Evolutionary conservation across 2,797 vertebrate genomes (phyloP), one percentile per base, ranked within the genome.

Genomic region (Sebastes elongatus): DNA sequence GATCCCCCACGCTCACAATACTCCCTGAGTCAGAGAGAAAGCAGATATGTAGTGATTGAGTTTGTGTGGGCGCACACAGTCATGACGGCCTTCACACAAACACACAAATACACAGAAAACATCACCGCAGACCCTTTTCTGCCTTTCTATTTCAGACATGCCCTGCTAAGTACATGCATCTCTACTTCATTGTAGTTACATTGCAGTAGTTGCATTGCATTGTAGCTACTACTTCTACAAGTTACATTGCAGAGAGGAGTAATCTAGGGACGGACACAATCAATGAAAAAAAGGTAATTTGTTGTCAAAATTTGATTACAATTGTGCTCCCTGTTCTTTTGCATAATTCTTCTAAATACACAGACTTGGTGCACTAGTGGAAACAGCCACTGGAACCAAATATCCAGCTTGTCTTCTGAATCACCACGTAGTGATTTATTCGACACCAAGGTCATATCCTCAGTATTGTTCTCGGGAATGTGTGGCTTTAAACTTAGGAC

Each of bases 1-100:
- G 98, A 93, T 99, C 98, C 60, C 98, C 98, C 87, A 99, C 98
- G 0, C 98, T 99, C 86, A 99, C 98, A 85, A 99, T 99, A 90
- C 97, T 99, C 95, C 98, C 98, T 99, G 94, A 77, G 92, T 94
- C 64, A 89, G 65, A 95, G 27, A 89, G 64, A 91, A 80, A 90
- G 74, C 77, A 92, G 52, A 88, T 23, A 73, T 71, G 71, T 71
- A 74, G 53, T 63, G 74, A 83, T 49, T 66, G 61, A 75, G 38
- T 59, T 49, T 25, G 52, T 61, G 65, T 62, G 72, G 42, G 68
- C 33, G 68, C 49, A 63, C 46, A 63, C 3, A 60, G 14, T 59
- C 61, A 62, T 74, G 71, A 42, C 3, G 22, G 67, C 30, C 16
- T 61, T 77, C 67, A 81, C 59, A 71, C 22, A 81, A 65, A 69